Percentiles rank a stretch among this genome's conserved stretches.
These are phyloP conservation scores for Miniopterus natalensis DNA, from an alignment of 2,113 vertebrate species.

Conservation along the genomic window DNA sequence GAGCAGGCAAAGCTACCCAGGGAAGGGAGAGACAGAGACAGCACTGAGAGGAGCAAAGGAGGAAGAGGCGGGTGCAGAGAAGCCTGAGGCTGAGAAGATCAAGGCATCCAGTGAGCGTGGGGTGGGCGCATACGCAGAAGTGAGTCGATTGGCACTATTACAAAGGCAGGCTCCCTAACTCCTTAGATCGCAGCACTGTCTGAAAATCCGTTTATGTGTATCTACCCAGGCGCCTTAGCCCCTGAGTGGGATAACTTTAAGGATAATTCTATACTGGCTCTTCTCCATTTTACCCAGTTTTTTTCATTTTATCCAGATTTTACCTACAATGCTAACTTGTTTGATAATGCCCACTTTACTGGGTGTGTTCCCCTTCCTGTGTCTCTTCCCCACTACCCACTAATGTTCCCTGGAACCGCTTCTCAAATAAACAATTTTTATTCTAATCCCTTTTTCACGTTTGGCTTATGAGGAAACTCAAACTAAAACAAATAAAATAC, in stretches of 20 bases:
- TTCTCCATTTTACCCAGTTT: neutral
- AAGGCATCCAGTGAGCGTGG: rapidly evolving
- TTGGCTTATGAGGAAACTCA: neutral
- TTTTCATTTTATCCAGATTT: neutral
- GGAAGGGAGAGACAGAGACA: neutral
- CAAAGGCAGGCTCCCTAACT: neutral
- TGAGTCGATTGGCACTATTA: neutral
- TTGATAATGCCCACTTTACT: neutral
- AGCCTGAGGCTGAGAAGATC: neutral
- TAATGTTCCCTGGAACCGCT: neutral
- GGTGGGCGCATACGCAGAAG: neutral
- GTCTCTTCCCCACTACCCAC: neutral
- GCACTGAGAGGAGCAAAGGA: neutral
- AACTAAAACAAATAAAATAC: constrained; percentile 4
- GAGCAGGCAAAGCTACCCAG: neutral
- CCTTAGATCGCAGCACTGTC: neutral
- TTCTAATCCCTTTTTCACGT: neutral
- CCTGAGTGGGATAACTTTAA: neutral
- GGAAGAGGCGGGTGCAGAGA: neutral
- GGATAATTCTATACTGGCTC: neutral
- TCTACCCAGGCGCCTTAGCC: neutral
- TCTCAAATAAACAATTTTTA: neutral
- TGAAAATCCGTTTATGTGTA: neutral
- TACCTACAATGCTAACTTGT: neutral
- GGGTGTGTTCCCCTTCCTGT: neutral